phyloP scores from a whole-genome alignment of 2,888 invertebrate species.

The Drosophila paramelanica region DNA sequence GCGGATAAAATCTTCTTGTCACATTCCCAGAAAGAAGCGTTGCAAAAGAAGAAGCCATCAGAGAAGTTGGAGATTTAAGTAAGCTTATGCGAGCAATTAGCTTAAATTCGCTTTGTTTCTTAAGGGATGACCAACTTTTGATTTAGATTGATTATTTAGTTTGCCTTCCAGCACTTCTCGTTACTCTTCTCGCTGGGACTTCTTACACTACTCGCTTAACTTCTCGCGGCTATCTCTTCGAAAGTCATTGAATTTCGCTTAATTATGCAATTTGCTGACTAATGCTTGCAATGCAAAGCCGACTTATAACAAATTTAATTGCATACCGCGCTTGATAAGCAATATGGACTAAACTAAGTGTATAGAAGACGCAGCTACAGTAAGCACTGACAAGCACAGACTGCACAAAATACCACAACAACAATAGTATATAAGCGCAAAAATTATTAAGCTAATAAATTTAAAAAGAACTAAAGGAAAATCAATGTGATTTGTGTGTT shows the following conservation, averaged over 20 bases:
- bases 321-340: constrained; percentile 37
- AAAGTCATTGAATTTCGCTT: no score
- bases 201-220: background rate
- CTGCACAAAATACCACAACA: background rate
- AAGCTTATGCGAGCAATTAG: background rate
- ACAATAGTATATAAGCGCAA: background rate
- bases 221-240: background rate
- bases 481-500: constrained; percentile 14
- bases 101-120: background rate
- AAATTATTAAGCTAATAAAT: background rate
- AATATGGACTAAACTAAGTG: background rate
- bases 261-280: constrained; percentile 49
- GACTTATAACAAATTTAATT: constrained; percentile 41
- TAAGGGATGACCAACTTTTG: background rate
- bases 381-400: background rate
- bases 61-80: background rate
- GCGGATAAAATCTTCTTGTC: background rate
- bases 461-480: background rate
- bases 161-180: background rate
- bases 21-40: background rate
- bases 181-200: background rate
- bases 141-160: no score
- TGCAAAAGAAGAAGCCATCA: background rate
- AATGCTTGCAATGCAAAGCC: constrained; percentile 44
- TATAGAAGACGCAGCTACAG: constrained; percentile 18